phyloP scores from a whole-genome alignment of 2,888 invertebrate genomes.

The Dimorphilus gyrociliatus region DNA sequence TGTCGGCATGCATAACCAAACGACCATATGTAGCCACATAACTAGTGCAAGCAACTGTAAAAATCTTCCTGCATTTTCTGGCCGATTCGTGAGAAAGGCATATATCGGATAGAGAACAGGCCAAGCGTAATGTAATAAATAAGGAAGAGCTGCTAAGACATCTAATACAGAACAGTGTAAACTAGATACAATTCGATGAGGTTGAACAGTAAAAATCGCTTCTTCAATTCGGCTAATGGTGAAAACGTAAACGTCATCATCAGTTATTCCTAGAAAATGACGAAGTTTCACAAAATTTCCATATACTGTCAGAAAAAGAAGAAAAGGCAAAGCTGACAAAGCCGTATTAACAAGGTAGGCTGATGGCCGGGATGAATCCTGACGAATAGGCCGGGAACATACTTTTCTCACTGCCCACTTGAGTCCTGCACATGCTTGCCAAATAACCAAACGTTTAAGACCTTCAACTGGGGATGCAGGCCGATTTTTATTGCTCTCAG shows the following conservation, averaged over 20 bases:
- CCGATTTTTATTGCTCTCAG: no score
- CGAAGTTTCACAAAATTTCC: slow-evolving; percentile 8
- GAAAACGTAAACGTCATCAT: slow-evolving; percentile 9
- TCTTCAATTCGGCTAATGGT: slow-evolving; percentile 11
- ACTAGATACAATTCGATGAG: slow-evolving; percentile 8
- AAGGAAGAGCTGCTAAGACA: slow-evolving; percentile 11
- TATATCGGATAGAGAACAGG: slow-evolving; percentile 11
- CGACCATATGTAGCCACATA: slow-evolving; percentile 11
- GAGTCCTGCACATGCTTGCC: no score
- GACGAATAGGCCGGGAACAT: no score
- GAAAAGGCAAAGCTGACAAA: slow-evolving; percentile 8
- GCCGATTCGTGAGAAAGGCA: slow-evolving; percentile 4
- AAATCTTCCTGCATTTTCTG: slow-evolving; percentile 8
- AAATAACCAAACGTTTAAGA: no score
- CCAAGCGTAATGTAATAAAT: slow-evolving; percentile 11
- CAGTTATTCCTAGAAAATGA: slow-evolving; percentile 7
- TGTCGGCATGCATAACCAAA: slow-evolving; percentile 14
- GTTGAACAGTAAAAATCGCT: slow-evolving; percentile 7
- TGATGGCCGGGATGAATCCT: no score
- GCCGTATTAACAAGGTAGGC: no score
- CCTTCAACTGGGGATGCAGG: no score
- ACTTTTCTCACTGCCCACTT: no score
- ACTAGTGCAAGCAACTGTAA: slow-evolving; percentile 12
- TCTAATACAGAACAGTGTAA: slow-evolving; percentile 7
- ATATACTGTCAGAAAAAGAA: slow-evolving; percentile 9